Evolutionary conservation across 2,113 vertebrate species (phyloP), one percentile per base, ranked within the genome.

Genomic region (Malurus alboscapulatus): DNA sequence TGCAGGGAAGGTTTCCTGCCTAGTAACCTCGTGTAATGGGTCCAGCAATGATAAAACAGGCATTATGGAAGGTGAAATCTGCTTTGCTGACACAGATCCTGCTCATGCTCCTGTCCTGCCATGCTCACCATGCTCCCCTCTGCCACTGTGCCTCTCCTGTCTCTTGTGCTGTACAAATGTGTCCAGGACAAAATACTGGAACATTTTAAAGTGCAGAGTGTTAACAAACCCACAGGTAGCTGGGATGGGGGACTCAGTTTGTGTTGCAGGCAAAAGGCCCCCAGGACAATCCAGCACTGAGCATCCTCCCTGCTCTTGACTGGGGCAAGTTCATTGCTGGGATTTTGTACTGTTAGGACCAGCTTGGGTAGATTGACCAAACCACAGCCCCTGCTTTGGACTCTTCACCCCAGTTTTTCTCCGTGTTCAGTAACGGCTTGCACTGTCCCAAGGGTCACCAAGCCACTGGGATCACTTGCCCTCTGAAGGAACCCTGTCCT

Each of bases 61-160:
- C 83, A 48, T 92, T 76, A 84, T 25, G 27, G 54, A 76, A 82
- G 58, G 53, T 85, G 72, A 88, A 87, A 83, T 94, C 74, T 85
- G 58, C 91, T 93, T 71, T 92, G 78, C 78, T 92, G 93, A 78
- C 80, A 63, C 44, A 42, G 71, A 89, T 92, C 71, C 71, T 58
- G 38, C 50, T 82, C 54, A 66, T 57, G 63, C 58, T 79, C 19
- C 76, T 82, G 57, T 61, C 67, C 29, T 68, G 55, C 38, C 20
- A 15, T 26, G 42, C 75, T 69, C 19, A 26, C 42, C 79, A n/a
- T 0, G 0, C 48, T 88, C 6, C 38, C 38, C 32, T 38, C 63
- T 87, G 74, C 62, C 63, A 36, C 42, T 29, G 20, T 67, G 69
- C 40, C 54, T 85, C 26, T 30, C 57, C 48, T 7, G 4, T 47